phyloP scores from a whole-genome alignment of 2,797 vertebrate species.

The Nasua narica region DNA sequence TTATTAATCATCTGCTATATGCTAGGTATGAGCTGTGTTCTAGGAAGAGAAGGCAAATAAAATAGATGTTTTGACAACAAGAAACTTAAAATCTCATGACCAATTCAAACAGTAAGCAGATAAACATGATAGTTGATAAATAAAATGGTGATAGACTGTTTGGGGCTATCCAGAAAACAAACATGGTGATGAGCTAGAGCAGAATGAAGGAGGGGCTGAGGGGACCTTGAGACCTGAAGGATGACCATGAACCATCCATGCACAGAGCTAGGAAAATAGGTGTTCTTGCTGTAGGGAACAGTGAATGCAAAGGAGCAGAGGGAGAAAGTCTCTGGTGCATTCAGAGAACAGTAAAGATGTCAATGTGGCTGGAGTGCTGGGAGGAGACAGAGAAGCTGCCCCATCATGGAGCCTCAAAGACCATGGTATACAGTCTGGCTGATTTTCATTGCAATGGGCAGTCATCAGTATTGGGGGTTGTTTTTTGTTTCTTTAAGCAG shows the following conservation, averaged over 20 bases:
- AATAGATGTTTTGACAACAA: background rate
- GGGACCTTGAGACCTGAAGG: background rate
- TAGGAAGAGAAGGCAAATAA: background rate
- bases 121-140: background rate
- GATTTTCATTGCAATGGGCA: background rate
- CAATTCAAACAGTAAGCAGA: background rate
- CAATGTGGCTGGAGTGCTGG: background rate
- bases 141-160: background rate
- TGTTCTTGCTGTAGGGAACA: fast-evolving
- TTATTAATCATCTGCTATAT: background rate
- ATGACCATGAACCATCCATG: fast-evolving
- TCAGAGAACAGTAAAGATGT: background rate
- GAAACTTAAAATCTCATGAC: background rate
- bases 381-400: background rate
- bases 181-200: background rate
- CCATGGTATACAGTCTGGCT: background rate
- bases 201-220: background rate
- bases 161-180: background rate
- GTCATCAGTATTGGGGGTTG: background rate
- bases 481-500: background rate
- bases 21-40: background rate
- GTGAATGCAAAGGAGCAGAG: background rate
- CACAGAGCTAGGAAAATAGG: background rate
- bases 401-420: fast-evolving
- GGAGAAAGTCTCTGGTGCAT: background rate